phyloP scores from a whole-genome alignment of 2,797 vertebrate species.

The Coluber constrictor region DNA sequence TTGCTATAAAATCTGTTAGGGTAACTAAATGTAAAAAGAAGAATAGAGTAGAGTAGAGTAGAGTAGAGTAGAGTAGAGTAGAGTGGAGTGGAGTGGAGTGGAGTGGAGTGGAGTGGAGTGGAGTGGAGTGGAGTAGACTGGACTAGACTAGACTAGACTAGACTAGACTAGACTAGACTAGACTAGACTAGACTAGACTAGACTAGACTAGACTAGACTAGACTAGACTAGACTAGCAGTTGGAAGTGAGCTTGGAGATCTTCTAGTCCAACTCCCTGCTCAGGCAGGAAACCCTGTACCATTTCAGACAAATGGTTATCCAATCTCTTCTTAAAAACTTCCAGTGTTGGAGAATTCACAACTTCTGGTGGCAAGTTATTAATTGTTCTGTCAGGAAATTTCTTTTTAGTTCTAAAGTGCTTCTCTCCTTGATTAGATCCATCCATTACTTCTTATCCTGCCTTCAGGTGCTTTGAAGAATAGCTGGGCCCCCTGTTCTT shows the following conservation, averaged over 20 bases:
- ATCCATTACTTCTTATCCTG: neutral
- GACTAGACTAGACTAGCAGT: too few relatives aligned
- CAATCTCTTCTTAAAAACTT: neutral
- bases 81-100: too few relatives aligned
- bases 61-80: too few relatives aligned
- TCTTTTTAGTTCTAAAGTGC: neutral
- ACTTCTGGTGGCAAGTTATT: neutral
- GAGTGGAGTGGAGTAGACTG: accelerated
- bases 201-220: too few relatives aligned
- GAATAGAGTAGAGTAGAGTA: neutral
- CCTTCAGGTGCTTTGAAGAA: neutral
- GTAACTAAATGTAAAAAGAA: neutral
- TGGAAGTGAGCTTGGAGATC: too few relatives aligned
- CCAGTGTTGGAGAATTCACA: neutral
- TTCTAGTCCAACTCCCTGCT: too few relatives aligned
- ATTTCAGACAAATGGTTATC: neutral
- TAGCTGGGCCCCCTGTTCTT: neutral
- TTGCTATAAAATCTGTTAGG: neutral
- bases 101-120: too few relatives aligned
- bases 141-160: neutral
- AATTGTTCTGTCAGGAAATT: neutral
- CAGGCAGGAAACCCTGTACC: neutral
- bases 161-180: accelerated
- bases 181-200: too few relatives aligned
- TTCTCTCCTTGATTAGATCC: neutral